Base-by-base conservation (phyloP, 1,140 invertebrate species). In the Dreissena polymorpha region DNA sequence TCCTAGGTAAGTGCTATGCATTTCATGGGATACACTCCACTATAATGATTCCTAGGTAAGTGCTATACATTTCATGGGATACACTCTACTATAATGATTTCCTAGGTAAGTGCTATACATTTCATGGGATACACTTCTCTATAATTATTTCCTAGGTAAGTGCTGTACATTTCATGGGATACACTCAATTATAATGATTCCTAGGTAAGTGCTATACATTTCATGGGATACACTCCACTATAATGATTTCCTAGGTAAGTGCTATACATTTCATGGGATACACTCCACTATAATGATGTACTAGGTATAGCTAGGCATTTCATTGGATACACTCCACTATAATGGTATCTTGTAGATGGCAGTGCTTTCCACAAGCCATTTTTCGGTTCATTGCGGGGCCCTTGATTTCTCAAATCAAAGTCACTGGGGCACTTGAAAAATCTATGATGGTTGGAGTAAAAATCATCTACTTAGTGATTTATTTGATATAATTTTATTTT, bases 231-330 rank as follows among this genome's bases (percentile, higher is more conserved):
- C 14, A 25, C 29, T 68, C 21, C 69, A 69, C 27, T 69, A 21
- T 23, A 29, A 25, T n/a, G n/a, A n/a, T 16, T 98, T 99, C 90
- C 94, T 99, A 0, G 98, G 98, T 60, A 86, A 86, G 89, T 86
- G 10, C 23, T 63, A 65, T 2, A 60, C 73, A 49, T 23, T 74
- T 18, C 49, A 10, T 70, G 18, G 21, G 21, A 68, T 71, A 50
- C 14, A 25, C 29, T 68, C 21, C 69, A 69, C 27, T 69, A 21
- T 23, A 29, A 25, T n/a, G n/a, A n/a, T n/a, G n/a, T n/a, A n/a
- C n/a, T n/a, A n/a, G n/a, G n/a, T n/a, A n/a, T n/a, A n/a, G n/a
- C 23, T 63, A 65, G 18, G 13, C 73, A 49, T 23, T 74, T 18
- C 49, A 10, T 70, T 5, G 21, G 21, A 68, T 71, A 50, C 14